A percentile compares a stretch with the other conserved stretches of the same genome.
phyloP scores from a whole-genome alignment of 2,888 invertebrate species.

The Coenonympha arcania region DNA sequence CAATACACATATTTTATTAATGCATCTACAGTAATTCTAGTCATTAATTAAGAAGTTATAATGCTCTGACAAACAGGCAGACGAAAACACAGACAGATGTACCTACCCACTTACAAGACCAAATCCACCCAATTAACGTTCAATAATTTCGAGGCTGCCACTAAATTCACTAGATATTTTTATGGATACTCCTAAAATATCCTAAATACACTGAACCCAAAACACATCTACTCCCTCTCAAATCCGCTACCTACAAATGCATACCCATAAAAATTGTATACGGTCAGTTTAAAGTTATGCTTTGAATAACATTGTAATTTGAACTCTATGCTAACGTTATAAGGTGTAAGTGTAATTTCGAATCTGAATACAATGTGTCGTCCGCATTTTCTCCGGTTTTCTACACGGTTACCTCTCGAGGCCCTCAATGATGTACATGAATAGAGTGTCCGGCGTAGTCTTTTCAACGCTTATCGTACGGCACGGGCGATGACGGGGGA shows the following conservation, averaged over 20 bases:
- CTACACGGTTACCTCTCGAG: constrained; percentile 47
- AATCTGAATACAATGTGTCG: constrained; percentile 16
- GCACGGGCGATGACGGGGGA: constrained; percentile 48
- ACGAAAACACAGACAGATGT: too few species aligned
- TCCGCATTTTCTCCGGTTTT: constrained; percentile 38
- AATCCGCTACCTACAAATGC: constrained; percentile 21
- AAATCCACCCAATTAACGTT: too few species aligned
- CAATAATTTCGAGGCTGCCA: too few species aligned
- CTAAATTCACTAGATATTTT: too few species aligned
- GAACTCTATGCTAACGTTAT: constrained; percentile 5
- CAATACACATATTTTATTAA: too few species aligned
- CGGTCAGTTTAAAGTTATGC: constrained; percentile 11
- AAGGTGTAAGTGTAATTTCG: background rate
- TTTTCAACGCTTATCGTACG: constrained; percentile 60
- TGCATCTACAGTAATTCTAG: too few species aligned
- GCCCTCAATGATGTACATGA: constrained; percentile 60
- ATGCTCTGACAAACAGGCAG: too few species aligned
- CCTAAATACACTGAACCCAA: constrained; percentile 5
- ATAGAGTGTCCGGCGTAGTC: constrained; percentile 61
- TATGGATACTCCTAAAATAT: too few species aligned
- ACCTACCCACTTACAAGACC: too few species aligned
- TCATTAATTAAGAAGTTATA: too few species aligned
- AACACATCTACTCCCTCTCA: constrained; percentile 16
- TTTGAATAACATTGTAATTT: constrained; percentile 4
- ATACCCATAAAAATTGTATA: constrained; percentile 6